These are phyloP conservation scores for Torymus aiolomorphi DNA, from an alignment of 2,888 invertebrate species.

Conservation along the genomic window DNA sequence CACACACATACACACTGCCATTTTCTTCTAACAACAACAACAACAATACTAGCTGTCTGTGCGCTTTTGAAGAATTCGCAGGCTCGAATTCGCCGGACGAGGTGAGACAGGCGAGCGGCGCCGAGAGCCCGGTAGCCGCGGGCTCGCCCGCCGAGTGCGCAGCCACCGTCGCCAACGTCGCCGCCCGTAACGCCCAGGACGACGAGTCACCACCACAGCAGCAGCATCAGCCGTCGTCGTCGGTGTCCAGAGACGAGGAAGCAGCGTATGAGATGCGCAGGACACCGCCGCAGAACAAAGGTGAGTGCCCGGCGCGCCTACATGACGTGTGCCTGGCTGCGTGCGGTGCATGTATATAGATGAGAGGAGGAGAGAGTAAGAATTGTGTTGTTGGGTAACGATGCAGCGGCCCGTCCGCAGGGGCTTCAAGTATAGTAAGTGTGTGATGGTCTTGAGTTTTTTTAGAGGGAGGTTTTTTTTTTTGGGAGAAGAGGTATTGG, in stretches of 20 bases:
- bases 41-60: too few species aligned
- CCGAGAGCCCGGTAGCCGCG: conserved; percentile 61
- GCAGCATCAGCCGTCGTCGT: conserved; percentile 39
- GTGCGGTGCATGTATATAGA: too few species aligned
- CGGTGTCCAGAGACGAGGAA: conserved; percentile 61
- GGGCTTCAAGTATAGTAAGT: too few species aligned
- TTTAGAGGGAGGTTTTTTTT: too few species aligned
- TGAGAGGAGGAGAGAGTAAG: too few species aligned
- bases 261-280: conserved; percentile 78
- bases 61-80: conserved; percentile 59
- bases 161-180: conserved; percentile 48
- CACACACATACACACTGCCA: too few species aligned
- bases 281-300: conserved; percentile 79
- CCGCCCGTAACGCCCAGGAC: neutral
- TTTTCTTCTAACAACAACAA: too few species aligned
- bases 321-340: too few species aligned
- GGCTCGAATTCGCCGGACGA: conserved; percentile 64
- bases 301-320: conserved; percentile 61
- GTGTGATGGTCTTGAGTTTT: too few species aligned
- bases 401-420: too few species aligned
- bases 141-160: conserved; percentile 64
- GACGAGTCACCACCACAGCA: conserved; percentile 28
- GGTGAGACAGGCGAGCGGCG: conserved; percentile 59
- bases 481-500: too few species aligned
- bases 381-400: too few species aligned